Percentiles rank a stretch among this genome's conserved stretches.
Evolutionary conservation across 2,888 invertebrate genomes (phyloP).

Genomic region (Vannuccia rotundouncinata): DNA sequence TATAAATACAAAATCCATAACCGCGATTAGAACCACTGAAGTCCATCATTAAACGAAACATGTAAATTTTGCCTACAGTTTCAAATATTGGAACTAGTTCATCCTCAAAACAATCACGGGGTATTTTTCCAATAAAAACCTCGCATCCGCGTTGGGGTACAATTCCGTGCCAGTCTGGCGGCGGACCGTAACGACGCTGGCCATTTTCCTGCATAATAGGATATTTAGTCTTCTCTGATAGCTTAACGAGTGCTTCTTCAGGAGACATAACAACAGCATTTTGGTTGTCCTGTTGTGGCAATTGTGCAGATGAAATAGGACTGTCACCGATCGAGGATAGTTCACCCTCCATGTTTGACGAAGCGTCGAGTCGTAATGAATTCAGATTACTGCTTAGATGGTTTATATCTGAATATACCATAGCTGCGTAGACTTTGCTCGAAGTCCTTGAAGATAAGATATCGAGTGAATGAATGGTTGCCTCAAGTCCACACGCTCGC

Average conservation of each 20-base stretch:
- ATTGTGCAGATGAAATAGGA: slow-evolving; percentile 2
- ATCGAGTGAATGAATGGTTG: slow-evolving; percentile 26
- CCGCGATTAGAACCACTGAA: slow-evolving; percentile 69
- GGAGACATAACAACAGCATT: slow-evolving; percentile 37
- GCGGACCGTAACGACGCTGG: slow-evolving; percentile 66
- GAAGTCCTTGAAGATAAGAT: slow-evolving; percentile 19
- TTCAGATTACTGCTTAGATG: slow-evolving; percentile 19
- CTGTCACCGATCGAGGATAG: not conserved
- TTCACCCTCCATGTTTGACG: slow-evolving; percentile 21
- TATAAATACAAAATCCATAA: slow-evolving; percentile 66
- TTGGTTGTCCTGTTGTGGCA: slow-evolving; percentile 36
- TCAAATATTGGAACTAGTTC: slow-evolving; percentile 66
- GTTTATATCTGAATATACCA: slow-evolving; percentile 17
- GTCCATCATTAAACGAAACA: slow-evolving; percentile 67
- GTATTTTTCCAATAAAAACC: slow-evolving; percentile 63
- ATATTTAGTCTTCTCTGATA: slow-evolving; percentile 57
- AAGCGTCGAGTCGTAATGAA: slow-evolving; percentile 23
- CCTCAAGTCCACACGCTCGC: not conserved
- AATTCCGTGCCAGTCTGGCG: slow-evolving; percentile 58
- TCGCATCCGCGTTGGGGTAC: slow-evolving; percentile 65
- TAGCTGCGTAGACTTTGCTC: slow-evolving; percentile 21
- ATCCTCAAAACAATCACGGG: slow-evolving; percentile 67
- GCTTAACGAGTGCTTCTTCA: slow-evolving; percentile 48
- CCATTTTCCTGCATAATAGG: slow-evolving; percentile 69
- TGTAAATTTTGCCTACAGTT: slow-evolving; percentile 63